Evolutionary conservation across 2,797 vertebrate genomes (phyloP).

Genomic region (Enteromius afrohamiltoni): DNA sequence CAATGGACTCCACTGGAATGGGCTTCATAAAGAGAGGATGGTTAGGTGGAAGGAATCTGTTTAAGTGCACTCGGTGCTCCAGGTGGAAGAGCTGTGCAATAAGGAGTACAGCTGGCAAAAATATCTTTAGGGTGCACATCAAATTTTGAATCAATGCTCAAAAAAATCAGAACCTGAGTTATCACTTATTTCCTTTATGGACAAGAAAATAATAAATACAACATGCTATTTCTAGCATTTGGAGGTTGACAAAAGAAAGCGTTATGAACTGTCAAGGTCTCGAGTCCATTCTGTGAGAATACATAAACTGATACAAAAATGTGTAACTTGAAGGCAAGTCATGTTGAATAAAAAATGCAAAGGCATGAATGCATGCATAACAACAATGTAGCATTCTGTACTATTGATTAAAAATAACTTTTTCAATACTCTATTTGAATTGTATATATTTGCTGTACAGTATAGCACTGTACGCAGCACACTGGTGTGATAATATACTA

Average conservation of each 20-base stretch:
- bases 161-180: background rate
- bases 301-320: background rate
- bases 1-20: constrained; percentile 1
- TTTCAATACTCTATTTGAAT: background rate
- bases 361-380: no score
- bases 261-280: background rate
- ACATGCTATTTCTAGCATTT: background rate
- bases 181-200: background rate
- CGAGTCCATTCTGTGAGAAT: background rate
- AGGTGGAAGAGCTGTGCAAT: background rate
- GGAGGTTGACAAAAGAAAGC: background rate
- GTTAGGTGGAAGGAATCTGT: constrained; percentile 7
- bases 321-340: background rate
- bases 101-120: background rate
- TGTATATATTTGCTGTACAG: background rate
- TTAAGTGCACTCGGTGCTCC: background rate
- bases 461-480: background rate
- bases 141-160: background rate
- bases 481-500: background rate
- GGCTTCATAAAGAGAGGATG: background rate
- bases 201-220: background rate
- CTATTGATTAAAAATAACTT: background rate
- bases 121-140: no score
- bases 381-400: background rate
- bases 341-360: background rate